phyloP scores from a whole-genome alignment of 2,797 vertebrate genomes.

The Neostethus bicornis region DNA sequence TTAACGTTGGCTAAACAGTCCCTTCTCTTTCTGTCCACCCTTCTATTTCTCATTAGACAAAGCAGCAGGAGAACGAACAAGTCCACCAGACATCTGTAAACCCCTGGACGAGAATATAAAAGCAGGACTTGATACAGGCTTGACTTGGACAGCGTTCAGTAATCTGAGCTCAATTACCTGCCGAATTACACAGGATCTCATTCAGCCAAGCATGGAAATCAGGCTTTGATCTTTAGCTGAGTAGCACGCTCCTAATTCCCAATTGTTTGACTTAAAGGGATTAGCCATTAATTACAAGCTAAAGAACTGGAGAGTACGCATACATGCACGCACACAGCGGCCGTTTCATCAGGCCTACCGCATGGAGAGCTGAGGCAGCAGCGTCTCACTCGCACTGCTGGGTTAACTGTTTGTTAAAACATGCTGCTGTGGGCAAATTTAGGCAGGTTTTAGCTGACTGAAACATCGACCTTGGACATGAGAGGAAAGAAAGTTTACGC shows the following conservation, averaged over 20 bases:
- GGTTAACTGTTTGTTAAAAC: conserved; percentile 25
- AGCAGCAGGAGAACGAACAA: conserved; percentile 8
- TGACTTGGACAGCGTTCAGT: conserved; percentile 30
- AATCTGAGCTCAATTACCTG: conserved; percentile 24
- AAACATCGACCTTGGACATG: conserved; percentile 36
- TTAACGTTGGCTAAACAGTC: conserved; percentile 58
- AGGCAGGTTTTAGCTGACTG: conserved; percentile 43
- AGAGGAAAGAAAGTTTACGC: conserved; percentile 40
- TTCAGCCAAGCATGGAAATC: conserved; percentile 55
- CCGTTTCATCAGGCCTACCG: conserved; percentile 52
- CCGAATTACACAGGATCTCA: conserved; percentile 22
- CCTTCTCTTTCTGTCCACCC: conserved; percentile 18
- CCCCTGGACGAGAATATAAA: conserved; percentile 30
- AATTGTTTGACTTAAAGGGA: conserved; percentile 75
- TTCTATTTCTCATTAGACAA: conserved; percentile 27
- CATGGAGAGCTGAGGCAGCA: conserved; percentile 63
- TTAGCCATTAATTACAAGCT: conserved; percentile 74
- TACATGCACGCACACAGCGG: conserved; percentile 10
- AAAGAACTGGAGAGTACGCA: conserved; percentile 40
- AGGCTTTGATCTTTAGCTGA: conserved; percentile 56
- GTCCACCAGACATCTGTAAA: conserved; percentile 4
- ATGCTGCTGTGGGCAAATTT: conserved; percentile 44
- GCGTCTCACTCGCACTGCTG: conserved; percentile 17
- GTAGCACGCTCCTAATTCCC: conserved; percentile 62
- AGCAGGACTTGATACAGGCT: conserved; percentile 36